Conservation (phyloP, 2,797 vertebrate species). For the Melanogrammus aeglefinus region DNA sequence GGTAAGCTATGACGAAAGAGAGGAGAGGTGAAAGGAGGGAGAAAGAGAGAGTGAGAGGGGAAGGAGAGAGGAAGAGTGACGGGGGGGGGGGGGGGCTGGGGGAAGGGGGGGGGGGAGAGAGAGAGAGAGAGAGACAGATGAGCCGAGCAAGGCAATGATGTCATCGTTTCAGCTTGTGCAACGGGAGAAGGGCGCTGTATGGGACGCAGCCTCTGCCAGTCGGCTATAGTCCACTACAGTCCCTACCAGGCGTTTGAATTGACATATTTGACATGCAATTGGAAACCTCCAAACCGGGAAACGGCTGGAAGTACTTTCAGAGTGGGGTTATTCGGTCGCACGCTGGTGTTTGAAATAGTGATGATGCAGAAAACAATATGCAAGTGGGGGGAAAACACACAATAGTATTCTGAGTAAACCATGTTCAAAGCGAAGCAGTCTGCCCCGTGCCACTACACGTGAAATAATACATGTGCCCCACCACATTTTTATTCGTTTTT, state of each 20-base stretch:
- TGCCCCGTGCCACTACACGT: too few relatives aligned
- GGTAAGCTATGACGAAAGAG: background rate
- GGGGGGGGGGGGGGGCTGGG: background rate
- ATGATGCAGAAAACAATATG: background rate
- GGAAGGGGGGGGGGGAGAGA: background rate
- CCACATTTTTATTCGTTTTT: too few relatives aligned
- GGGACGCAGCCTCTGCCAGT: slow-evolving; percentile 59
- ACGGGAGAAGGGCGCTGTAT: slow-evolving; percentile 51
- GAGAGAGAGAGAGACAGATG: slow-evolving; percentile 16
- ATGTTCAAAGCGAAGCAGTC: background rate
- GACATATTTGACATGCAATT: too few relatives aligned
- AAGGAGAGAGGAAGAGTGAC: background rate
- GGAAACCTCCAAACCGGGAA: background rate
- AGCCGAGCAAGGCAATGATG: slow-evolving; percentile 69
- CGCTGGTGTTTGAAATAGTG: too few relatives aligned
- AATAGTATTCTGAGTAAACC: background rate
- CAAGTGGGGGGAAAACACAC: background rate
- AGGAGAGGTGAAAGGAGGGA: background rate
- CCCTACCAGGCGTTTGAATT: background rate
- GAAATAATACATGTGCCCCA: too few relatives aligned
- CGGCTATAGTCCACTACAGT: background rate
- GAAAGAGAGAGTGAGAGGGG: background rate
- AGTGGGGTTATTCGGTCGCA: too few relatives aligned
- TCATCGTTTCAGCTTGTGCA: slow-evolving; percentile 70
- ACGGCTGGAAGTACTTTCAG: background rate